Conservation (phyloP, 2,113 vertebrate genomes). For the Pipa parva region DNA sequence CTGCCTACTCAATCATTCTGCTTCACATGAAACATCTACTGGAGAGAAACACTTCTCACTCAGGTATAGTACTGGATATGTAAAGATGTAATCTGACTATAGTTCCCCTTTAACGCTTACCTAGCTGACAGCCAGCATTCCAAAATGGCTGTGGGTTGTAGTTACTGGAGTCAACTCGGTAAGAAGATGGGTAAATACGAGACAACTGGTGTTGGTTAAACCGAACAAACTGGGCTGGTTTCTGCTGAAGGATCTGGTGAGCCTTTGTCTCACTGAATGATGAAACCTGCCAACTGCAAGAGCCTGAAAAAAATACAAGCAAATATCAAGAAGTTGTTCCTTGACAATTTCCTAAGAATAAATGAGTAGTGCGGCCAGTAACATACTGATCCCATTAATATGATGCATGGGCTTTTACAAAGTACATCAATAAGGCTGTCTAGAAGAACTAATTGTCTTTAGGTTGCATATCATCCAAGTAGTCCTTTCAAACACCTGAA, state of each 20-base stretch:
- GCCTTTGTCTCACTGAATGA: constrained; percentile 95
- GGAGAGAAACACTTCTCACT: too few relatives aligned
- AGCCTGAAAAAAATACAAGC: constrained; percentile 54
- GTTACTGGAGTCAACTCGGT: constrained; percentile 95
- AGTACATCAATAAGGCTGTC: too few relatives aligned
- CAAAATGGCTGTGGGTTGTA: constrained; percentile 97
- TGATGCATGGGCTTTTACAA: too few relatives aligned
- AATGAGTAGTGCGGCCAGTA: background rate
- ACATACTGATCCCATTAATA: too few relatives aligned
- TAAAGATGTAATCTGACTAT: too few relatives aligned
- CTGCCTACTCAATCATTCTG: too few relatives aligned
- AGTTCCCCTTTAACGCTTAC: constrained; percentile 63
- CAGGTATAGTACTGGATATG: too few relatives aligned
- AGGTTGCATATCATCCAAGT: too few relatives aligned
- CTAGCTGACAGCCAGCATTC: constrained; percentile 91
- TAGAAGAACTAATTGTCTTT: too few relatives aligned
- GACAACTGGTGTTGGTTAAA: constrained; percentile 95
- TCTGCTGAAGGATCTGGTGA: constrained; percentile 92
- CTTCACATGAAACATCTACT: too few relatives aligned
- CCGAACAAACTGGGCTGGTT: constrained; percentile 71
- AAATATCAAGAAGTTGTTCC: background rate
- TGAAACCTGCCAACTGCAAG: constrained; percentile 89
- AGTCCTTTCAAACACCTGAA: too few relatives aligned
- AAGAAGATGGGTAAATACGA: constrained; percentile 92
- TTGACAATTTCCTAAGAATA: background rate